These are phyloP conservation scores for Uloborus plumipes DNA, from an alignment of 2,888 invertebrate species.

Conservation along the genomic window DNA sequence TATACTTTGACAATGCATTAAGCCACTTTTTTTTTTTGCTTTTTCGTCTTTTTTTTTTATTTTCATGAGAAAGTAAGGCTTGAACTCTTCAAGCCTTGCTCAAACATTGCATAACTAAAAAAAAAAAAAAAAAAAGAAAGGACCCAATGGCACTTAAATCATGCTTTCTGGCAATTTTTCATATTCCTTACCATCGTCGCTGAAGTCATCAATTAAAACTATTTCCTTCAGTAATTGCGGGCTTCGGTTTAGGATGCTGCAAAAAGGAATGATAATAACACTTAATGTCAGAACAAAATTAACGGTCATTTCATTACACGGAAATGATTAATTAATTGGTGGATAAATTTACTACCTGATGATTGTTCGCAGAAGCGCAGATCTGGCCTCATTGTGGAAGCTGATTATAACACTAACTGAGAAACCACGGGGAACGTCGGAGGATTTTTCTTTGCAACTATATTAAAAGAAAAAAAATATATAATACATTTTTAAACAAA, in stretches of 20 bases:
- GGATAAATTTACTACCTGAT: slow-evolving; percentile 66
- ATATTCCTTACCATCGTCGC: slow-evolving; percentile 76
- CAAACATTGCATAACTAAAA: no score
- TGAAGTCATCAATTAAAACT: slow-evolving; percentile 90
- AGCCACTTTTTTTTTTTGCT: no score
- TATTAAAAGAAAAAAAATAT: background rate
- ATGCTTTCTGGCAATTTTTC: background rate
- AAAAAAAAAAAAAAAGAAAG: background rate
- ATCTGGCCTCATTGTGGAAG: slow-evolving; percentile 73
- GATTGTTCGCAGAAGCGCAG: slow-evolving; percentile 70
- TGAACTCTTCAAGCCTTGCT: no score
- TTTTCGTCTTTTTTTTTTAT: no score
- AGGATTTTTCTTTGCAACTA: slow-evolving; percentile 71
- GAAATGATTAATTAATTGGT: no score
- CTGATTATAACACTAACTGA: slow-evolving; percentile 73
- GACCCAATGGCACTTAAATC: background rate
- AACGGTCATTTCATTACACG: background rate
- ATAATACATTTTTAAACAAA: no score
- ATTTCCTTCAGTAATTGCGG: slow-evolving; percentile 87
- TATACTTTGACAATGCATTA: no score
- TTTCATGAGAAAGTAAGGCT: no score
- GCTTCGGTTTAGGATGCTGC: slow-evolving; percentile 86
- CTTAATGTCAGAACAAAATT: background rate
- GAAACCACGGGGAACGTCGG: slow-evolving; percentile 69
- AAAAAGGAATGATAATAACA: slow-evolving; percentile 72